Base-by-base conservation (phyloP, 1,140 invertebrate genomes). In the Drosophila prosaltans region DNA sequence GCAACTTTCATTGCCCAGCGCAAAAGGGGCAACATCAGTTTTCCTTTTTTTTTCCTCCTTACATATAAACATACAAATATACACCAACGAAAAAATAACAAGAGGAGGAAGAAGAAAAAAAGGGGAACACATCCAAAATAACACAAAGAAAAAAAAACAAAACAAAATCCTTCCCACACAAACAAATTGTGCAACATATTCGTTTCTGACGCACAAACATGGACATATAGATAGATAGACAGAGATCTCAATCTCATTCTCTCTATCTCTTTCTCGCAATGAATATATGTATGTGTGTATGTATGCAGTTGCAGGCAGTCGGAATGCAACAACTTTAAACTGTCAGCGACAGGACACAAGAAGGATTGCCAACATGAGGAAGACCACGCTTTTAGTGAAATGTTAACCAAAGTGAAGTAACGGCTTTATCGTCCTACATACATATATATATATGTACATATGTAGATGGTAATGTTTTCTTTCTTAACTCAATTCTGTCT, bases 171-270 rank as follows among this genome's bases (percentile, higher is more conserved):
- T 78, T 70, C 54, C 70, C 82, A 86, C 65, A 58, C 81, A 71
- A 81, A 84, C 83, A 85, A 88, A 88, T 82, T 80, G 75, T 62
- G 69, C 41, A 79, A 88, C 65, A 86, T 65, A 72, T 74, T 72
- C 69, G 63, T 63, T 48, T 65, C 58, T 54, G 80, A 82, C 74
- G 72, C 64, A 58, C 28, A 24, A 2, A 39, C 65, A 40, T 30
- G 54, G 3, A 39, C 65, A 40, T 39, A 51, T 51, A 51, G 45
- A 51, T 4, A 24, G 21, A 51, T 51, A 11, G 45, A 51, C 45
- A 51, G n/a, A 51, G 24, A 51, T 16, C 16, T 36, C 32, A 36
- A 36, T 51, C 45, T 51, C 45, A 26, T 7, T 51, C 1, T 10
- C 21, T 51, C 21, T 51, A 2, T 36, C 32, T 36, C 32, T 36